Conservation (phyloP, 30 jellyfish, hydroid and myxozoan genomes). For the Nemopilema nomurai region DNA sequence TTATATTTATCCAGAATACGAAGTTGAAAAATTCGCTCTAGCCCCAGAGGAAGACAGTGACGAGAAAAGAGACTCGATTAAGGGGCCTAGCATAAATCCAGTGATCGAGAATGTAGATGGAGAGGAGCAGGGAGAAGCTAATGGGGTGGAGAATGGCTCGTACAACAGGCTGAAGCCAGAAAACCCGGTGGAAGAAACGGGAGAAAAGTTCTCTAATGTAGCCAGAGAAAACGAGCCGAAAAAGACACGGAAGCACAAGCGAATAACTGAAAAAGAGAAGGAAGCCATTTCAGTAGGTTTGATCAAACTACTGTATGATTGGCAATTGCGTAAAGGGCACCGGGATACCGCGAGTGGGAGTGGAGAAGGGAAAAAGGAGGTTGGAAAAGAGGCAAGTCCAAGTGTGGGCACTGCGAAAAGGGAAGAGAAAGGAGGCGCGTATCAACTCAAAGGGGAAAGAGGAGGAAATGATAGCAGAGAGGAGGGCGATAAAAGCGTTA, state of each 20-base stretch:
- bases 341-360: constrained; percentile 58
- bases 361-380: constrained; percentile 20
- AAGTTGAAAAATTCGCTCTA: constrained; percentile 39
- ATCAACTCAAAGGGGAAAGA: constrained; percentile 2
- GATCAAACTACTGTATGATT: constrained; percentile 77
- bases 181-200: constrained; percentile 35
- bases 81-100: constrained; percentile 96
- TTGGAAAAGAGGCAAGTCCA: neutral
- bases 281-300: constrained; percentile 79
- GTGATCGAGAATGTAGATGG: constrained; percentile 62
- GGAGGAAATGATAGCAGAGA: neutral
- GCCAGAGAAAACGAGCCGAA: constrained; percentile 12
- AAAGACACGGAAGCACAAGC: constrained; percentile 27
- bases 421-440: neutral
- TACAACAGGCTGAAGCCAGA: constrained; percentile 32
- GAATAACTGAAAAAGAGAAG: constrained; percentile 59
- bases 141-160: constrained; percentile 9
- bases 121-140: constrained; percentile 17
- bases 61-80: constrained; percentile 56
- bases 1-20: constrained; percentile 51
- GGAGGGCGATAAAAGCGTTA: neutral
- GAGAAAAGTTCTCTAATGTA: constrained; percentile 17
- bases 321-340: constrained; percentile 71
- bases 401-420: neutral
- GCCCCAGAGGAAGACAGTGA: constrained; percentile 53